Conservation (phyloP, 2,113 vertebrate genomes). For the Neogale vison region DNA sequence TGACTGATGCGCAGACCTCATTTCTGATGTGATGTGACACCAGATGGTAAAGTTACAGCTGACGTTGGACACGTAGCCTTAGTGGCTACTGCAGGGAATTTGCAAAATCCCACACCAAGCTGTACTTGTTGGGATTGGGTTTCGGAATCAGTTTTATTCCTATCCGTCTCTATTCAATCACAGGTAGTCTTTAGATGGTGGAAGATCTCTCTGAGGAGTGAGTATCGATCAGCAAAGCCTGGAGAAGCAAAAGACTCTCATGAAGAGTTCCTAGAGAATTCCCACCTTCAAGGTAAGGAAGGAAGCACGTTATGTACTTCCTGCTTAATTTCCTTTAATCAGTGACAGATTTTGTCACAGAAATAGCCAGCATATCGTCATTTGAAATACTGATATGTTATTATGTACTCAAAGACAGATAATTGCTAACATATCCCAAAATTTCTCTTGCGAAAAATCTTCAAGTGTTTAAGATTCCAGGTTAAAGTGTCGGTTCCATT, state of each 20-base stretch:
- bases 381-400: not conserved
- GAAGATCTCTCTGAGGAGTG: slow-evolving; percentile 85
- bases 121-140: not conserved
- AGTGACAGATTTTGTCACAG: not conserved
- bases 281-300: slow-evolving; percentile 83
- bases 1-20: not conserved
- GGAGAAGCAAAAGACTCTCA: slow-evolving; percentile 82
- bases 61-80: not conserved
- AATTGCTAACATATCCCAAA: not conserved
- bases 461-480: not conserved
- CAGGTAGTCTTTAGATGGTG: slow-evolving; percentile 87
- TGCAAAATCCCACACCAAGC: not conserved
- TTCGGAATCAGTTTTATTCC: not conserved
- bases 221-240: slow-evolving; percentile 79
- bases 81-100: not conserved
- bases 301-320: not conserved
- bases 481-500: not conserved
- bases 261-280: slow-evolving; percentile 83
- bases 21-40: not conserved
- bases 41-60: not conserved
- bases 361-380: not conserved
- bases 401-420: not conserved
- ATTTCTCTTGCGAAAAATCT: not conserved
- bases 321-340: not conserved
- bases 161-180: slow-evolving; percentile 4